A percentile compares a stretch with the other conserved stretches of the same genome.
Evolutionary conservation across 1,140 invertebrate genomes (phyloP).

Genomic region (Reticulitermes speratus): DNA sequence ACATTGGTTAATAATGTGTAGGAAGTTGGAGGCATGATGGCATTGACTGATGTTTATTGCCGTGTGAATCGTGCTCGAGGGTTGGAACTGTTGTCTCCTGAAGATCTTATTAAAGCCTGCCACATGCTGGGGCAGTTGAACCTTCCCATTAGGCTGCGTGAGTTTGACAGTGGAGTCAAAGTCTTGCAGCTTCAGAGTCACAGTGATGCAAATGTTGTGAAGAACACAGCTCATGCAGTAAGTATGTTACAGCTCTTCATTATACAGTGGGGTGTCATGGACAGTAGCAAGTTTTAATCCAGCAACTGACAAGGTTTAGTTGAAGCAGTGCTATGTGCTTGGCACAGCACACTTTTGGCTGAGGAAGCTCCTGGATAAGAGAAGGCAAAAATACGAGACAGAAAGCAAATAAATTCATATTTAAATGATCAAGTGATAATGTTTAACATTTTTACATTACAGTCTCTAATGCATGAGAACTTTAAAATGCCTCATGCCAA

Average conservation of each 20-base stretch:
- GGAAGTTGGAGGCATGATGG: conserved; percentile 95
- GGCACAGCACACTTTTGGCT: neutral
- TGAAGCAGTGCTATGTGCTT: neutral
- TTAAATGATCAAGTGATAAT: no score
- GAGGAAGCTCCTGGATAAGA: neutral
- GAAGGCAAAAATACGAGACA: neutral
- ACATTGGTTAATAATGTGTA: conserved; percentile 44
- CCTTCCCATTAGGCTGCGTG: conserved; percentile 73
- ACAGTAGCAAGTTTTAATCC: neutral
- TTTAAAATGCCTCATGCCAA: no score
- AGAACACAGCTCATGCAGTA: conserved; percentile 70
- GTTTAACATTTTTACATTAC: no score
- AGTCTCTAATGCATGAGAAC: no score
- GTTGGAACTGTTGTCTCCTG: conserved; percentile 86
- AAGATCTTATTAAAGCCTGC: conserved; percentile 93
- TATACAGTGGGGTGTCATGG: neutral
- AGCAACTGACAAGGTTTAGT: neutral
- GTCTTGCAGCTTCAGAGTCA: conserved; percentile 81
- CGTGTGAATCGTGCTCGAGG: conserved; percentile 89
- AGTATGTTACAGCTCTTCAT: conserved; percentile 28
- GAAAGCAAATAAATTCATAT: no score
- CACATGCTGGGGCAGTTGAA: conserved; percentile 61
- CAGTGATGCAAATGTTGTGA: conserved; percentile 73
- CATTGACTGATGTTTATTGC: conserved; percentile 94
- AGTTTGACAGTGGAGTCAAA: conserved; percentile 88